Conservation (phyloP, 2,888 invertebrate genomes). For the Reticulitermes lucifugus region DNA sequence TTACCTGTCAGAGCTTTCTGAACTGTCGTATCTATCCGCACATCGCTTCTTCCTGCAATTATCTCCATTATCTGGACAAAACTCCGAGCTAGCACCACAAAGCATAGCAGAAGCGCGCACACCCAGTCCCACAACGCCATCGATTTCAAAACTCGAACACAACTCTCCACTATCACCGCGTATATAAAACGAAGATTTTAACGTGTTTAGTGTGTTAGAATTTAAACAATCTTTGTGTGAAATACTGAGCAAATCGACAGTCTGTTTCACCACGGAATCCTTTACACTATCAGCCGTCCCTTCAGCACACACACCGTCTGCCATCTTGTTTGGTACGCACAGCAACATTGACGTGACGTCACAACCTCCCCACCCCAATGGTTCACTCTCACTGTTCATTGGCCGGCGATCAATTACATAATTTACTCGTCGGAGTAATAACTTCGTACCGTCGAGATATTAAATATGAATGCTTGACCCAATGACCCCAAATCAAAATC, state of each 20-base stretch:
- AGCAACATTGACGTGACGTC: slow-evolving; percentile 59
- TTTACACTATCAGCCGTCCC: slow-evolving; percentile 71
- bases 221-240: slow-evolving; percentile 66
- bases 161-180: slow-evolving; percentile 61
- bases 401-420: slow-evolving; percentile 63
- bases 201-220: slow-evolving; percentile 61
- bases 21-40: slow-evolving; percentile 92
- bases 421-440: slow-evolving; percentile 65
- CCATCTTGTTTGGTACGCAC: slow-evolving; percentile 81
- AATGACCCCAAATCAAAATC: slow-evolving; percentile 46
- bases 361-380: slow-evolving; percentile 43
- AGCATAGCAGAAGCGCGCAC: slow-evolving; percentile 54
- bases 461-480: slow-evolving; percentile 53
- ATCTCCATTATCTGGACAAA: slow-evolving; percentile 55
- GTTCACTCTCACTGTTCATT: slow-evolving; percentile 62
- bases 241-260: slow-evolving; percentile 65
- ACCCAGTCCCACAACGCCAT: slow-evolving; percentile 55
- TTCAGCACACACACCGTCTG: slow-evolving; percentile 80
- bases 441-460: slow-evolving; percentile 58
- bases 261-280: slow-evolving; percentile 58
- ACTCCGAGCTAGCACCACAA: slow-evolving; percentile 54
- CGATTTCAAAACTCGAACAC: slow-evolving; percentile 54
- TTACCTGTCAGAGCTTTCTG: slow-evolving; percentile 94
- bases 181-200: slow-evolving; percentile 63
- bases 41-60: slow-evolving; percentile 84